Percentiles rank a stretch among this genome's conserved stretches.
Evolutionary conservation across 1,140 invertebrate species (phyloP).

Genomic region (Drosophila sucinea): DNA sequence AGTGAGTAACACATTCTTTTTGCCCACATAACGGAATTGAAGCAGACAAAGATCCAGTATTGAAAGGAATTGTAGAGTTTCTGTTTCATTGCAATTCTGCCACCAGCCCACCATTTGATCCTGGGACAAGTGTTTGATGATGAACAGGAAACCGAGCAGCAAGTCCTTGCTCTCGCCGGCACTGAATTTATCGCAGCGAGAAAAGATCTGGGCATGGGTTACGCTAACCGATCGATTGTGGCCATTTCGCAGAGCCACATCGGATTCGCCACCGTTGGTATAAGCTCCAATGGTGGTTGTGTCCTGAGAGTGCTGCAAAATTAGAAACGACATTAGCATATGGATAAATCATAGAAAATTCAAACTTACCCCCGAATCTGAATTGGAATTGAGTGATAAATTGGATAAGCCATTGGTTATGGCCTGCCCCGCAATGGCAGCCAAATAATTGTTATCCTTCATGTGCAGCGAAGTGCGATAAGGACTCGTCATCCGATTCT

Average conservation of each 20-base stretch:
- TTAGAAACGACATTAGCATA: not conserved
- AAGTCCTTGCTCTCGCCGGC: conserved; percentile 88
- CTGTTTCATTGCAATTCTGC: conserved; percentile 88
- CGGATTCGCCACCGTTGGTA: conserved; percentile 70
- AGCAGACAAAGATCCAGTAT: conserved; percentile 86
- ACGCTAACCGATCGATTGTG: conserved; percentile 85
- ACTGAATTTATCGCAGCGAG: conserved; percentile 90
- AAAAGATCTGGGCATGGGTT: conserved; percentile 84
- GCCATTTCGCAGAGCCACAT: conserved; percentile 73
- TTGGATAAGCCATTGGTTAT: conserved; percentile 86
- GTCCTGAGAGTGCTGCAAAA: conserved; percentile 85
- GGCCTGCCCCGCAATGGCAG: conserved; percentile 90
- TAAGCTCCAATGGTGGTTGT: conserved; percentile 85
- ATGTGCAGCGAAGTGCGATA: conserved; percentile 85
- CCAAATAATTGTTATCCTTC: conserved; percentile 90
- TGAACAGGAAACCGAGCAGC: conserved; percentile 94
- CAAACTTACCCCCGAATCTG: conserved; percentile 70
- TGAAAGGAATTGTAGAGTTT: conserved; percentile 76
- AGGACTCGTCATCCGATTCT: conserved; percentile 85
- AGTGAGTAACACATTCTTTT: conserved; percentile 87
- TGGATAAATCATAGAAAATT: not conserved
- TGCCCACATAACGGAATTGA: conserved; percentile 94
- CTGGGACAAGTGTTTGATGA: conserved; percentile 94
- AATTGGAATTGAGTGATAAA: conserved; percentile 81
- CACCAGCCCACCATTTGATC: conserved; percentile 96